Evolutionary conservation across 1,140 invertebrate genomes (phyloP), one percentile per base, ranked within the genome.

Genomic region (Armadillidium nasatum): DNA sequence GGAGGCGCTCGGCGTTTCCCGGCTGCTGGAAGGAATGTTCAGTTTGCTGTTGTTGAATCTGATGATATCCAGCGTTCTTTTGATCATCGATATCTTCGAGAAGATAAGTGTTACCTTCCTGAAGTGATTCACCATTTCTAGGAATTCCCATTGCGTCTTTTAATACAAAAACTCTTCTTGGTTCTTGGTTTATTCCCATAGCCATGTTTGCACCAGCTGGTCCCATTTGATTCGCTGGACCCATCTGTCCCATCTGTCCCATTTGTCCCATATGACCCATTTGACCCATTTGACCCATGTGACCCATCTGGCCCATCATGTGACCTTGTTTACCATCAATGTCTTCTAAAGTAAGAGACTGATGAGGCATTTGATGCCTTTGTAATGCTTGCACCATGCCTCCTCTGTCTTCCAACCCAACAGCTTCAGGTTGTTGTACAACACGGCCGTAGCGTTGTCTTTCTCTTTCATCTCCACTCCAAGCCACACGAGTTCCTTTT

Each of bases 361-460:
- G 50, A 33, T 33, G 33, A 43, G 71, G 68, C 43, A 79, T 54
- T 75, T 73, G 68, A 19, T 81, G 76, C n/a, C 80, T 73, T 0
- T 74, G 74, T 6, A 75, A 73, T 13, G 74, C 69, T 7, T 73
- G 75, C 13, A 23, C n/a, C 75, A 76, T 70, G 10, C 76, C 67
- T n/a, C 19, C 66, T 60, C 74, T 67, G 60, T 79, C 71, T 22
- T 79, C 72, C 85, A 86, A 66, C 73, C 22, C 75, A 76, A 45
- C 68, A 71, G 44, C 72, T 68, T 60, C 74, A 77, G 46, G 69
- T 85, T 86, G 78, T 89, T 89, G 88, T 83, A 90, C 91, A 82
- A 92, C 91, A 82, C 91, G 89, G 90, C 90, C 91, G 77, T 90
- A 88, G 75, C 88, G 87, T 80, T 88, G 89, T 72, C 89, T 87